phyloP scores from a whole-genome alignment of 2,113 vertebrate species.

The Alexandromys fortis region DNA sequence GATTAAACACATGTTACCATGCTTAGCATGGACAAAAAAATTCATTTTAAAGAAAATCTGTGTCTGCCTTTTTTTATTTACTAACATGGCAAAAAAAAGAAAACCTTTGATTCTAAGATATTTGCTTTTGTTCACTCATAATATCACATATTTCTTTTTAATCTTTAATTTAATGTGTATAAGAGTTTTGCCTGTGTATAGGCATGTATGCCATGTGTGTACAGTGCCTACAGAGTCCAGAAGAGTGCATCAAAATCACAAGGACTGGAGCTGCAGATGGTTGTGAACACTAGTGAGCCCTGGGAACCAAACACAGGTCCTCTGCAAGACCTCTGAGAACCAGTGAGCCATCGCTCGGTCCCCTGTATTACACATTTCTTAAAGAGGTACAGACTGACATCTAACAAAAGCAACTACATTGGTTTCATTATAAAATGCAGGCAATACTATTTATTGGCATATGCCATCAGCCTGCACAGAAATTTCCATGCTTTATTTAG shows the following conservation, averaged over 20 bases:
- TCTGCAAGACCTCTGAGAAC: neutral
- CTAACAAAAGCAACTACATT: neutral
- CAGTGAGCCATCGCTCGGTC: neutral
- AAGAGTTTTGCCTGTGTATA: neutral
- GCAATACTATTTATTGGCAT: constrained; percentile 72
- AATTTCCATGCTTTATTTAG: constrained; percentile 34
- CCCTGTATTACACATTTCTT: neutral
- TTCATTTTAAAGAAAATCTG: neutral
- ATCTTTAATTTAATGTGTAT: neutral
- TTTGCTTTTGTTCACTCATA: neutral
- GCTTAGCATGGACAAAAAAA: neutral
- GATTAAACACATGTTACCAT: neutral
- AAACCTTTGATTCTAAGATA: neutral
- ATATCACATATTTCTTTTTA: neutral
- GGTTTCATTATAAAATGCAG: neutral
- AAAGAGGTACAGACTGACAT: neutral
- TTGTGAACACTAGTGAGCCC: neutral
- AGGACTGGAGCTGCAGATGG: neutral
- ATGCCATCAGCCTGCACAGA: constrained; percentile 76
- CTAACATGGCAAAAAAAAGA: neutral
- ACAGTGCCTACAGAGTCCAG: neutral
- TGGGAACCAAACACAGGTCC: neutral
- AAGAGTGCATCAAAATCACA: neutral
- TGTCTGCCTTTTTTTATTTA: neutral
- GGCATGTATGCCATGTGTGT: neutral